These are phyloP conservation scores for Siniperca undulata DNA, from an alignment of 2,797 vertebrate genomes.

Conservation along the genomic window DNA sequence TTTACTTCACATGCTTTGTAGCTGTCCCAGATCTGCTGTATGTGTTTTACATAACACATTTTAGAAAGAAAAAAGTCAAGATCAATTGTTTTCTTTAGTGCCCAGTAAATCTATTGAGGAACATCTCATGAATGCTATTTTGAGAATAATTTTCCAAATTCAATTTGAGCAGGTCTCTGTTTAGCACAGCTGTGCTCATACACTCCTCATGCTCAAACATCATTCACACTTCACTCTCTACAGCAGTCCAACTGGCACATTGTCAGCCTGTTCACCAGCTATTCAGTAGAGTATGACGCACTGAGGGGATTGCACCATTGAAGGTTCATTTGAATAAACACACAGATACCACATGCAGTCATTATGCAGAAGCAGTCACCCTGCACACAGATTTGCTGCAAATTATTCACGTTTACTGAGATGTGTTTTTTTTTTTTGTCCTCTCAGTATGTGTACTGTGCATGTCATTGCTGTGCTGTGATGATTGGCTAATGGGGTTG, in stretches of 20 bases:
- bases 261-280: conserved; percentile 62
- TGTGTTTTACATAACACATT: conserved; percentile 5
- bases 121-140: conserved; percentile 31
- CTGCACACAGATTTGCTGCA: conserved; percentile 53
- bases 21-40: conserved; percentile 6
- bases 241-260: conserved; percentile 63
- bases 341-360: conserved; percentile 50
- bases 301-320: conserved; percentile 60
- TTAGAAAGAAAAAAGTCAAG: not conserved
- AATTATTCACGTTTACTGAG: conserved; percentile 45
- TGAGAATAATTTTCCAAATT: conserved; percentile 29
- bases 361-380: conserved; percentile 42
- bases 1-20: not conserved
- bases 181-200: conserved; percentile 57
- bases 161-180: conserved; percentile 62
- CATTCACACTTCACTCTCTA: conserved; percentile 53
- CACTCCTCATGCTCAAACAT: conserved; percentile 46
- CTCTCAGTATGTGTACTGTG: conserved; percentile 43
- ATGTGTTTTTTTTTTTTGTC: conserved; percentile 18
- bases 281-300: conserved; percentile 48
- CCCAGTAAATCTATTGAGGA: conserved; percentile 38
- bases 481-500: conserved; percentile 64
- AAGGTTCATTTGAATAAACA: conserved; percentile 71
- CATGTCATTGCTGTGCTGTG: conserved; percentile 70
- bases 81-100: conserved; percentile 30